Percentiles rank a stretch among this genome's conserved stretches.
Conservation (phyloP, 2,113 vertebrate species). For the Irena cyanogastra region DNA sequence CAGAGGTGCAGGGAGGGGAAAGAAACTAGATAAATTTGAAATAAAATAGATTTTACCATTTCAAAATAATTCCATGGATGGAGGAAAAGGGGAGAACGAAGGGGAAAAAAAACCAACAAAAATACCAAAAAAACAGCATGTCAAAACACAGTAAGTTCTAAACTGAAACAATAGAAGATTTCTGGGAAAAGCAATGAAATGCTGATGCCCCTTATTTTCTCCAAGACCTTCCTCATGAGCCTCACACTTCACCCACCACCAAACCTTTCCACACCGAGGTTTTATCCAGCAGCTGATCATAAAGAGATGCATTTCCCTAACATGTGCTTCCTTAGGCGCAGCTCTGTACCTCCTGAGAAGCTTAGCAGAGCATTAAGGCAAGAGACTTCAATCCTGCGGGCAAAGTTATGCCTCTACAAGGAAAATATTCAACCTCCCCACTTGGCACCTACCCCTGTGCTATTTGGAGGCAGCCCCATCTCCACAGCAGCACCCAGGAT, state of each 20-base stretch:
- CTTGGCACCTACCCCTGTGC: constrained; percentile 24
- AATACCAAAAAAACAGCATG: accelerated
- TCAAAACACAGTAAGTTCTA: background rate
- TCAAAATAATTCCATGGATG: background rate
- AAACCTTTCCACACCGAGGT: background rate
- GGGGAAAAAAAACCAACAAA: too few species aligned
- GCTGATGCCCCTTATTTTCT: background rate
- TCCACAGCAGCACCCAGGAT: constrained; percentile 22
- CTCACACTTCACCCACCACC: background rate
- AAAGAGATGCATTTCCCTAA: constrained; percentile 10
- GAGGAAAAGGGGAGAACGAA: background rate
- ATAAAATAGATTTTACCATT: background rate
- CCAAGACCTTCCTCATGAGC: background rate
- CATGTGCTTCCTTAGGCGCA: background rate
- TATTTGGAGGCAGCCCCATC: constrained; percentile 49
- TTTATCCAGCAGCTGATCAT: background rate
- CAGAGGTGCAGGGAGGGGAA: background rate
- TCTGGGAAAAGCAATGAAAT: background rate
- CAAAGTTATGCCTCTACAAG: constrained; percentile 32
- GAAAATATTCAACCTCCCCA: constrained; percentile 61
- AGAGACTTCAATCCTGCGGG: constrained; percentile 22
- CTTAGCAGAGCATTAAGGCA: constrained; percentile 35
- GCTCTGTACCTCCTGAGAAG: background rate
- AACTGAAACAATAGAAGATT: background rate
- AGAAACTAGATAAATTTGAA: background rate